Conservation (phyloP, 2,113 vertebrate genomes). For the Saccopteryx leptura region DNA sequence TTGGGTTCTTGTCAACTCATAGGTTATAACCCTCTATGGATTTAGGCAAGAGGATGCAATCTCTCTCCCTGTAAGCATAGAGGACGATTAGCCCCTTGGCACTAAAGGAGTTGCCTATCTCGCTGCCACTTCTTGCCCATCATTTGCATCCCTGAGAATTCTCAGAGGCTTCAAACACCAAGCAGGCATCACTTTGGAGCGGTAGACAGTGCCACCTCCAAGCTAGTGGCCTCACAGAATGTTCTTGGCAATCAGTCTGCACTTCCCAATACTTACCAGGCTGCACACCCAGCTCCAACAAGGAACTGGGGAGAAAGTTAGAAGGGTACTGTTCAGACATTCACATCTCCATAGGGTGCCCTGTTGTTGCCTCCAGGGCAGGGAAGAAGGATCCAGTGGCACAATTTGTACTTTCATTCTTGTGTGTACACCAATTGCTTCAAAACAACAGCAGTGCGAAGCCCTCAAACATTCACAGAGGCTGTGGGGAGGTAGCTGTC, state of each 20-base stretch:
- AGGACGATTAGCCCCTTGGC: neutral
- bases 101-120: slow-evolving; percentile 7
- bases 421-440: slow-evolving; percentile 62
- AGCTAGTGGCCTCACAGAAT: slow-evolving; percentile 17
- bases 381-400: slow-evolving; percentile 47
- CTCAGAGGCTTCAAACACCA: neutral
- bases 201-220: neutral
- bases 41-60: neutral
- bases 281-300: slow-evolving; percentile 29
- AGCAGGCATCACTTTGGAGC: neutral
- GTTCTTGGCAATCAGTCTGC: neutral
- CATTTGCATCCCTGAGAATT: neutral
- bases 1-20: slow-evolving; percentile 29
- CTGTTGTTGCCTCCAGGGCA: slow-evolving; percentile 55
- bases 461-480: slow-evolving; percentile 22
- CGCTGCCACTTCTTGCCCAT: neutral
- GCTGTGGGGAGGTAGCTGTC: neutral
- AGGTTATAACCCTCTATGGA: neutral
- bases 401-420: slow-evolving; percentile 72
- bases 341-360: slow-evolving; percentile 13
- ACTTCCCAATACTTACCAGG: slow-evolving; percentile 40
- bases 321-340: slow-evolving; percentile 54
- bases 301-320: slow-evolving; percentile 52
- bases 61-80: neutral
- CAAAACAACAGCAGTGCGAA: slow-evolving; percentile 47